Evolutionary conservation across 2,888 invertebrate species (phyloP).

Genomic region (Laspeyria flexula): DNA sequence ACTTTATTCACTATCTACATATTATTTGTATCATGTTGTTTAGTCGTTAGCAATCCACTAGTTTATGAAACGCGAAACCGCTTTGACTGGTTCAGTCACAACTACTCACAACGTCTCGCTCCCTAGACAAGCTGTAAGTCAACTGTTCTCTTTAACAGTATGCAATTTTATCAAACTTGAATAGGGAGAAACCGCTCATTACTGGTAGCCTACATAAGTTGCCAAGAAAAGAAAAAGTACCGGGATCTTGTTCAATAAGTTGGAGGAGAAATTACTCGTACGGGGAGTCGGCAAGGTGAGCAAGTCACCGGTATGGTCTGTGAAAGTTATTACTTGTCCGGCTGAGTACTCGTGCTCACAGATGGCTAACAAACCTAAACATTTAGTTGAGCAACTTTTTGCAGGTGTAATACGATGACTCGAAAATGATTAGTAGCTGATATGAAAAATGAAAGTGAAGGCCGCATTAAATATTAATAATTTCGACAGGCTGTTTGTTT

Average conservation of each 20-base stretch:
- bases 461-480: conserved; percentile 13
- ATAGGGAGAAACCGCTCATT: conserved; percentile 75
- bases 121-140: conserved; percentile 55
- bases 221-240: conserved; percentile 79
- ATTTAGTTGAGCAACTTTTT: conserved; percentile 41
- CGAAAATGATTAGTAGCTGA: conserved; percentile 33
- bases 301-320: conserved; percentile 68
- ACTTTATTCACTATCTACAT: conserved; percentile 12
- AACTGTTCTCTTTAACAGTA: conserved; percentile 57
- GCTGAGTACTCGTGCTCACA: conserved; percentile 27
- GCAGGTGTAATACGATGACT: conserved; percentile 18
- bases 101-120: conserved; percentile 28
- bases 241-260: conserved; percentile 66
- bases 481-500: conserved; percentile 5
- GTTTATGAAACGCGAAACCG: conserved; percentile 55
- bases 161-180: conserved; percentile 69
- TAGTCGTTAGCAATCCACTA: conserved; percentile 43
- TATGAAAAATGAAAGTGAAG: conserved; percentile 41
- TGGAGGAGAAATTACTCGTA: conserved; percentile 74
- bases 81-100: conserved; percentile 50
- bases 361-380: conserved; percentile 44
- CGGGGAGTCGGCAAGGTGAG: conserved; percentile 68
- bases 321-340: conserved; percentile 75
- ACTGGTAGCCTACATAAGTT: conserved; percentile 74
- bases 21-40: conserved; percentile 47